Conservation (phyloP, 2,888 invertebrate genomes). For the Pseudoips prasinana region DNA sequence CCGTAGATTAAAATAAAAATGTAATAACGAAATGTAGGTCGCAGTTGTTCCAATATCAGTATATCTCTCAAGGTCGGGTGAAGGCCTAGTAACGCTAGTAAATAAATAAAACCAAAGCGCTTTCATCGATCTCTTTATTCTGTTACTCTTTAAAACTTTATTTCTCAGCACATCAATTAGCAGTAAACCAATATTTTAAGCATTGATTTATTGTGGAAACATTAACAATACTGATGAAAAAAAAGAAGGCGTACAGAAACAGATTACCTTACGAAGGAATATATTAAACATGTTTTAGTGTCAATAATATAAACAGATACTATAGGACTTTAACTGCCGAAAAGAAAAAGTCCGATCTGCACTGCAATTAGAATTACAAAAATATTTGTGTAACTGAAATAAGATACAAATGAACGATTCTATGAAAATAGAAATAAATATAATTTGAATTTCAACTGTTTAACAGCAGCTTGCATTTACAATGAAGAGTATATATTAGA, state of each 20-base stretch:
- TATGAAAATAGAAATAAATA: conserved; percentile 7
- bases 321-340: no score
- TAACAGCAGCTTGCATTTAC: conserved; percentile 18
- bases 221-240: no score
- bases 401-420: no score
- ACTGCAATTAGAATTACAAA: no score
- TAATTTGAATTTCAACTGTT: conserved; percentile 15
- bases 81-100: background rate
- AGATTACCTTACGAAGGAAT: no score
- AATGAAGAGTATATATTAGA: conserved; percentile 1
- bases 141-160: conserved; percentile 41
- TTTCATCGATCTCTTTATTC: conserved; percentile 46
- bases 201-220: no score
- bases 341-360: no score
- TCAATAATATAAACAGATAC: no score
- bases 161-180: conserved; percentile 39
- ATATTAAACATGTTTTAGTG: no score
- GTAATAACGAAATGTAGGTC: background rate
- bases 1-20: no score
- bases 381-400: no score
- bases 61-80: background rate
- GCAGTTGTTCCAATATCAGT: no score
- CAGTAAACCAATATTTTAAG: conserved; percentile 27
- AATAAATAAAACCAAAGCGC: conserved; percentile 23
- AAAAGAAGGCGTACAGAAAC: conserved; percentile 19